A percentile compares a stretch with the other conserved stretches of the same genome.
Evolutionary conservation across 2,113 vertebrate genomes (phyloP).

Genomic region (Zingel zingel): DNA sequence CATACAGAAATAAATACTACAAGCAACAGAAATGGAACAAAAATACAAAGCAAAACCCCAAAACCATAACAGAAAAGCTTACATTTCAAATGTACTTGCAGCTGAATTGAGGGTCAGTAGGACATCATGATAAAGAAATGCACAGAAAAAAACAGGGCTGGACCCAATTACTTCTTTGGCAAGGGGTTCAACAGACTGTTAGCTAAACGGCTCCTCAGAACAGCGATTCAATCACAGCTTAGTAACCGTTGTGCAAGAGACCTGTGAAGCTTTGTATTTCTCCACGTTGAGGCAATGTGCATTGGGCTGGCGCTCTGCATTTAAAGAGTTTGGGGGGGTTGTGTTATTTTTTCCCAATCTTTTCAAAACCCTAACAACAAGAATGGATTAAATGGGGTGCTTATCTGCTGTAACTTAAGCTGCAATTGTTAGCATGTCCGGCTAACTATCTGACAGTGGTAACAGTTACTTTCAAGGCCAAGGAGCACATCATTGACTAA

Average conservation of each 20-base stretch:
- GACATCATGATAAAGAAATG: not conserved
- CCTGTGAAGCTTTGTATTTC: not conserved
- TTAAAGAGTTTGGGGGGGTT: not conserved
- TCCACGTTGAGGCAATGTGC: no score
- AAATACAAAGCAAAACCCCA: no score
- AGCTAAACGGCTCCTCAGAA: not conserved
- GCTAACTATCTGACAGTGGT: no score
- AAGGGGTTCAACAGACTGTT: not conserved
- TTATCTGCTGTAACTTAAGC: not conserved
- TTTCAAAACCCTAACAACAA: not conserved
- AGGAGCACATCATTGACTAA: not conserved
- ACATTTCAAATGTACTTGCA: not conserved
- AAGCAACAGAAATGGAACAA: no score
- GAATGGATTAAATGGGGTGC: not conserved
- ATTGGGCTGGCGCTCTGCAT: no score
- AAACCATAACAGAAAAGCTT: no score
- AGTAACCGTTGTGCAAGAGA: not conserved
- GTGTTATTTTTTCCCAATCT: not conserved
- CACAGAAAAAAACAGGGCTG: not conserved
- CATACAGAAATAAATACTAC: no score
- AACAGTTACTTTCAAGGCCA: no score
- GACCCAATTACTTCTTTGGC: not conserved
- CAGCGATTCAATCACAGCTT: not conserved
- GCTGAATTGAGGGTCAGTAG: slow-evolving; percentile 1
- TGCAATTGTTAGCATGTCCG: not conserved